Base-by-base conservation (phyloP, 2,113 vertebrate species). In the Pterocles burchelli region DNA sequence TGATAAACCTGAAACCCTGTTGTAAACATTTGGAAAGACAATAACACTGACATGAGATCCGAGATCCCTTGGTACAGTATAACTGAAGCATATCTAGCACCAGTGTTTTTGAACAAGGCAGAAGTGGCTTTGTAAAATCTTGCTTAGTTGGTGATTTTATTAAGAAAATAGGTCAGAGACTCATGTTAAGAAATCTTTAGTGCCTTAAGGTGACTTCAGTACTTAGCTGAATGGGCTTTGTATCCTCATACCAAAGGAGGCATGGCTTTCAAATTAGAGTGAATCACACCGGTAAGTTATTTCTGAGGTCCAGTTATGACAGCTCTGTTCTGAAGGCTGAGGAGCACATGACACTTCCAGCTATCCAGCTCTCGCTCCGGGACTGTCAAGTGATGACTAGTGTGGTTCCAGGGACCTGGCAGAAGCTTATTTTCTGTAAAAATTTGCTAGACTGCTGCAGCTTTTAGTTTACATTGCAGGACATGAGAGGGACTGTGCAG, bases 251-350 rank as follows among this genome's bases (percentile, higher is more conserved):
- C 77, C 72, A 87, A 82, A 43, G 14, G 26, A 95, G 71, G 41
- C 21, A 72, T 54, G 83, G 62, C 66, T 91, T 95, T 96, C 71
- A 76, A 73, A 89, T 92, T 36, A 75, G 41, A 78, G 41, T 34
- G 11, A 91, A 68, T 91, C 70, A 62, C 58, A 70, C n/a, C 0
- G 0, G 66, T 68, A 77, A 80, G 63, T 59, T 51, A 73, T 79
- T 94, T 66, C 71, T 91, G 85, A 91, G 31, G 38, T 80, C 70
- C n/a, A 3, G 57, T 48, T 82, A 58, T 52, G 67, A 89, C 67
- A 77, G 21, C 41, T 78, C 45, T 74, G 63, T 90, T 96, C 82
- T 82, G 71, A 74, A 86, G 46, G 52, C 91, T 85, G 54, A 94
- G 41, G 51, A 91, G 46, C 38, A 74, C 48, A 36, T 46, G 34